A percentile compares a stretch with the other conserved stretches of the same genome.
phyloP scores from a whole-genome alignment of 1,140 invertebrate species.

The Archivesica marissinica region DNA sequence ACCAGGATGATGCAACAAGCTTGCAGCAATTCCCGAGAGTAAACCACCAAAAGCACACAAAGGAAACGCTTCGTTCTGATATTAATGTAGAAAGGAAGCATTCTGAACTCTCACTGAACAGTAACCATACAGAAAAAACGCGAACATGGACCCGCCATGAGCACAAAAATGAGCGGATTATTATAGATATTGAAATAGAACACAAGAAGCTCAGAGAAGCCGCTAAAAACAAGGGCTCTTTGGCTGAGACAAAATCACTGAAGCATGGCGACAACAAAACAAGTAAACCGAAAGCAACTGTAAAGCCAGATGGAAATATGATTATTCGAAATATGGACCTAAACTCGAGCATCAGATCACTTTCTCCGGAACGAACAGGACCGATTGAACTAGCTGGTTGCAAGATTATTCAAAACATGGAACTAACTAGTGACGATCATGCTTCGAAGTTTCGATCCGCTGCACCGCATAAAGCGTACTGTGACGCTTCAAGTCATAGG shows the following conservation, averaged over 20 bases:
- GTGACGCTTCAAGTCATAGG: background rate
- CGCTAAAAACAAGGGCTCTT: too few relatives aligned
- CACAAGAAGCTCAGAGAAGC: background rate
- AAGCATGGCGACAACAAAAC: background rate
- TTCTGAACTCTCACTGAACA: too few relatives aligned
- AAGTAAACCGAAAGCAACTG: background rate
- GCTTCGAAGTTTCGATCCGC: background rate
- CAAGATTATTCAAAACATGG: conserved; percentile 26
- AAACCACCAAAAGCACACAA: background rate
- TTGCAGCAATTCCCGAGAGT: background rate
- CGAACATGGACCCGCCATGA: background rate
- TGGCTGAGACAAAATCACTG: background rate
- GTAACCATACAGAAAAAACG: background rate
- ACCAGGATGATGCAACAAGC: background rate
- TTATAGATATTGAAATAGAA: conserved; percentile 18
- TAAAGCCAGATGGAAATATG: conserved; percentile 6
- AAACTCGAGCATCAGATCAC: background rate
- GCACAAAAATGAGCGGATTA: background rate
- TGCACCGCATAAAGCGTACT: background rate
- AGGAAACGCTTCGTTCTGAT: too few relatives aligned
- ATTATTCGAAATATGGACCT: conserved; percentile 37
- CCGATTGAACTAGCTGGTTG: background rate
- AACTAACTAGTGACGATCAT: background rate
- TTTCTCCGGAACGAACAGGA: conserved; percentile 9
- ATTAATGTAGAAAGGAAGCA: too few relatives aligned